Evolutionary conservation across 2,797 vertebrate species (phyloP), one percentile per base, ranked within the genome.

Genomic region (Falco berigora): DNA sequence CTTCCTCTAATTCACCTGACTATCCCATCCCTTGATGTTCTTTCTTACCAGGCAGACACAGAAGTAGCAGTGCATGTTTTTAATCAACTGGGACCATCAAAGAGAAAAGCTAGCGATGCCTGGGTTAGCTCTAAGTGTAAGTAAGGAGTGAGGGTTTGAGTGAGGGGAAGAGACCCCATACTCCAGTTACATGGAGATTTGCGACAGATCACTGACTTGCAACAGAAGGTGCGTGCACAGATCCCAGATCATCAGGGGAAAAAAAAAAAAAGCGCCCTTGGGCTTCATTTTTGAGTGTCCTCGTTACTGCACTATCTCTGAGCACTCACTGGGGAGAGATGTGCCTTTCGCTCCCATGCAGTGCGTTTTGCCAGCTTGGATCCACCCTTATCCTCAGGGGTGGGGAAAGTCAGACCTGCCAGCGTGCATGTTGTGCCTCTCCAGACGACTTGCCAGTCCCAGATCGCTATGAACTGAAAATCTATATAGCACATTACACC

Each of bases 291-390:
- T 34, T 8, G 24, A 10, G 10, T 71, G n/a, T 40, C 36, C 52
- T 59, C 82, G n/a, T 64, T 67, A 71, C 24, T 64, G 44, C 52
- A 61, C 0, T 30, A 28, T 59, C 64, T 67, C 18, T 8, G 21
- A 88, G 78, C 36, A 32, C 18, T 53, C 0, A 0, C 20, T 46
- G 3, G 3, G 36, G 44, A 58, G 71, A 76, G 25, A 42, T 5
- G 14, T 34, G 25, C 25, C 36, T 78, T 90, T 64, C 0, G 1
- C 25, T 73, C 30, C 34, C 38, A 40, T 6, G 0, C 20, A 67
- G 20, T 25, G 24, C 40, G 44, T 58, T 82, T 16, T 77, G 78
- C 30, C 36, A 90, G 47, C 40, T 40, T 52, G 16, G 34, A 86
- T 66, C 46, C 74, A 86, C 49, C 44, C 38, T 67, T 64, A 42